Evolutionary conservation across 2,888 invertebrate species (phyloP), one percentile per base, ranked within the genome.

Genomic region (Nomada lathburiana): DNA sequence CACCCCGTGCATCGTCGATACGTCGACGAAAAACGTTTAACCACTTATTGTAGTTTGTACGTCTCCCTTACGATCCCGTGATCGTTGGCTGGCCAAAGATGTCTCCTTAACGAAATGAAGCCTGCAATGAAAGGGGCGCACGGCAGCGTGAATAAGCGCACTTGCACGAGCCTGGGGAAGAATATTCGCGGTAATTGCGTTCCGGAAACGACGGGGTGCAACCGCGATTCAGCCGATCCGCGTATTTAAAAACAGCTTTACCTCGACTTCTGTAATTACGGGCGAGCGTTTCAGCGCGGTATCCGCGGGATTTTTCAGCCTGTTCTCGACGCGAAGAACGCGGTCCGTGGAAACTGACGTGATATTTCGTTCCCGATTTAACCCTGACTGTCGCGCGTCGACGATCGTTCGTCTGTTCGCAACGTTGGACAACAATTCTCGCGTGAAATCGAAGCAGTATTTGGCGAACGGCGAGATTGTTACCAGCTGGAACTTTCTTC

Each of bases 51-150:
- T 53, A n/a, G n/a, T 52, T 18, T 7, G 9, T 57, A 4, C n/a
- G 23, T 44, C 42, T 57, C 68, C 55, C 76, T 62, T 65, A 75
- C 75, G 71, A 82, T 63, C 11, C 64, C 52, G 69, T 29, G 75
- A 69, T 78, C 77, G 82, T 68, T 53, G 63, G 26, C 23, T 59
- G 16, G 44, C 26, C 50, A 44, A 65, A 67, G 73, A 78, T 63
- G 70, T 72, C 65, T 68, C 65, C 81, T 78, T 82, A 82, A 83
- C 78, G 83, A 83, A 82, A 82, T 63, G 77, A 77, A 73, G 65
- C 80, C 52, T 50, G 59, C 36, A 63, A 78, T 78, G 78, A 80
- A 80, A 80, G 72, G 68, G 68, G 72, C 67, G 57, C 72, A 73
- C 63, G 63, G 72, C 52, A 78, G 52, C 73, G 44, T 78, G 80